Evolutionary conservation across 2,888 invertebrate genomes (phyloP).

Genomic region (Drosophila cracens): DNA sequence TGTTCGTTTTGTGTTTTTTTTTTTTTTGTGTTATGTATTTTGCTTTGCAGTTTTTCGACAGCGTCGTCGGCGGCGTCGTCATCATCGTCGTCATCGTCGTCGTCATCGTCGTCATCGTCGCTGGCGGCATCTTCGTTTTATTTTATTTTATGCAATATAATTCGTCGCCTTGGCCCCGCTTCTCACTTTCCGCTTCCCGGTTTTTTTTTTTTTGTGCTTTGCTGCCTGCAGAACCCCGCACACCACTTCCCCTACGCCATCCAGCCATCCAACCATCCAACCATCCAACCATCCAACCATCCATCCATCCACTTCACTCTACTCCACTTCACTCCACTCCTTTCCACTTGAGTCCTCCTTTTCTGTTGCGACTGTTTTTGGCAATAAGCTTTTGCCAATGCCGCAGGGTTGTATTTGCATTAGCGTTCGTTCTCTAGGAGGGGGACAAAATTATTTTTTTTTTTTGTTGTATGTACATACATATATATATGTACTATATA

Average conservation of each 20-base stretch:
- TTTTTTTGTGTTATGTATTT: constrained; percentile 22
- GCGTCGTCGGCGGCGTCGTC: background rate
- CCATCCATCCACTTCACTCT: constrained; percentile 5
- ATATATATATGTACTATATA: background rate
- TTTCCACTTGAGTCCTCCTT: constrained; percentile 22
- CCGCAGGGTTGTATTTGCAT: constrained; percentile 82
- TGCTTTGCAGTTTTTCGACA: constrained; percentile 30
- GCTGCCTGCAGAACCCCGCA: background rate
- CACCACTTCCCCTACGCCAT: background rate
- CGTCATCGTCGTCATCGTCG: constrained; percentile 16
- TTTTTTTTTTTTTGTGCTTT: background rate
- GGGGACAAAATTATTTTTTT: constrained; percentile 26
- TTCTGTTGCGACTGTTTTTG: constrained; percentile 64
- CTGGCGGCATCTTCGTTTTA: constrained; percentile 69
- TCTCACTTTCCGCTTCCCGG: background rate
- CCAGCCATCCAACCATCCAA: background rate
- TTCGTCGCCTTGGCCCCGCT: constrained; percentile 49
- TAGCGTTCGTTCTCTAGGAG: constrained; percentile 52
- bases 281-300: background rate
- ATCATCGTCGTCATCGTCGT: constrained; percentile 4
- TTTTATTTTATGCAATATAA: constrained; percentile 76
- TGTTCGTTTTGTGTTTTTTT: background rate
- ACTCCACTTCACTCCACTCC: constrained; percentile 4
- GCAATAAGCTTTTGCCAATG: constrained; percentile 79
- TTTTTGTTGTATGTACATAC: background rate